Evolutionary conservation across 2,888 invertebrate genomes (phyloP), one percentile per base, ranked within the genome.

Genomic region (Uloborus plumipes): DNA sequence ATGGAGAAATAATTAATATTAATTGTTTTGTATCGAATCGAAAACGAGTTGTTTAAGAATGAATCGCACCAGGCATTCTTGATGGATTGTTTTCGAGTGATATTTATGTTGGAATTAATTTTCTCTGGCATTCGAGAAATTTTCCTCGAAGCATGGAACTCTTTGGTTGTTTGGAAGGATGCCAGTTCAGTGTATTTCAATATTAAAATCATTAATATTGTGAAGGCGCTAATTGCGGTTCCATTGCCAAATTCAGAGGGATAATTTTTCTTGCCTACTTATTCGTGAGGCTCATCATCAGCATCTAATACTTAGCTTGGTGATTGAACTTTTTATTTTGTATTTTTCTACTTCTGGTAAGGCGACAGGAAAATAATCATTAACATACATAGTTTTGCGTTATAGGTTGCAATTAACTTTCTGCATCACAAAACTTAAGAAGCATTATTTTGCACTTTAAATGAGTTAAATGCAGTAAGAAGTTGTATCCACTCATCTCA

Each of bases 41-140:
- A 64, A 73, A 80, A 74, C 64, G 62, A 70, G 69, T 77, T 77
- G 66, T 77, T 66, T 70, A 18, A 18, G 53, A 61, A 76, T 69
- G 69, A 76, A 76, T 50, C 61, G 69, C 61, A 62, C 59, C 39
- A 13, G 22, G 53, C 51, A 22, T 58, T 53, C 64, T 53, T 77
- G 77, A 77, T 77, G 77, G 64, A 77, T 77, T 70, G 64, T 77
- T 77, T 70, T 64, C 62, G 64, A 64, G 62, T 80, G 69, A 74
- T 80, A 74, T 74, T 80, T 80, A 74, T 74, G 80, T 50, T 64
- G 74, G 74, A 64, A 80, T 80, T 80, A 80, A 80, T 74, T 74
- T 80, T 73, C 51, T 80, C 47, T 74, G 74, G 80, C 80, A 66
- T 62, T 80, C 61, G 62, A 53, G 39, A 77, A 71, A 31, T 70